Percentiles rank a stretch among this genome's conserved stretches.
Conservation (phyloP, 2,888 invertebrate genomes). For the Eupithecia dodoneata region DNA sequence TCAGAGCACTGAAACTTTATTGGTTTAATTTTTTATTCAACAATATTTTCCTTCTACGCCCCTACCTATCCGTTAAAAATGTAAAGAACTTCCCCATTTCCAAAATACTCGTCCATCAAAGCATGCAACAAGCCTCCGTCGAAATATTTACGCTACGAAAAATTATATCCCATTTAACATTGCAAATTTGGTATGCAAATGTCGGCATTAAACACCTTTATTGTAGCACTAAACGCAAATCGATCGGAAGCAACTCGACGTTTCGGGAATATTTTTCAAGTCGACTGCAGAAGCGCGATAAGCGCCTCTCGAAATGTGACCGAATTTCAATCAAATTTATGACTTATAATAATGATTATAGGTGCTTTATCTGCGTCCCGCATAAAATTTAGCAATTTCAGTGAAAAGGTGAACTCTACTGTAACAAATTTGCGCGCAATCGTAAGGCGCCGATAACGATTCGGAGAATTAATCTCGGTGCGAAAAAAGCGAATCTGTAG, state of each 20-base stretch:
- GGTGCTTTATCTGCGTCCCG: conserved; percentile 78
- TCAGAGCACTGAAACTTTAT: not conserved
- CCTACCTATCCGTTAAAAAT: conserved; percentile 2
- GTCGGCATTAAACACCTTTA: conserved; percentile 74
- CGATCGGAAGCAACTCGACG: conserved; percentile 75
- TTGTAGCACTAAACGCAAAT: conserved; percentile 78
- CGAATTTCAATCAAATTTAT: conserved; percentile 84
- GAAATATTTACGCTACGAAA: conserved; percentile 49
- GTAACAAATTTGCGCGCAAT: conserved; percentile 82
- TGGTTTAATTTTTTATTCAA: not conserved
- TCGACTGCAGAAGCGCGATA: conserved; percentile 80
- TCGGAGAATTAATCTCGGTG: conserved; percentile 78
- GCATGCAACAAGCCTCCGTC: conserved; percentile 48
- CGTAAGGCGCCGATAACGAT: conserved; percentile 81
- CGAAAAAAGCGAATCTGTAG: conserved; percentile 66
- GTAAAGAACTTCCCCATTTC: conserved; percentile 21
- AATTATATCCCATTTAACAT: conserved; percentile 58
- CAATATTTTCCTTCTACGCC: not conserved
- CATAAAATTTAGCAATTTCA: conserved; percentile 81
- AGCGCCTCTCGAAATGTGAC: conserved; percentile 79
- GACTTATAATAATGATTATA: conserved; percentile 83
- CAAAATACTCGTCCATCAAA: conserved; percentile 37
- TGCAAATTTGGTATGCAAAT: conserved; percentile 72
- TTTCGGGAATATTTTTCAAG: conserved; percentile 79
- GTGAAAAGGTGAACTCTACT: conserved; percentile 82